Conservation (phyloP, 2,797 vertebrate species). For the Hyperoplus immaculatus region DNA sequence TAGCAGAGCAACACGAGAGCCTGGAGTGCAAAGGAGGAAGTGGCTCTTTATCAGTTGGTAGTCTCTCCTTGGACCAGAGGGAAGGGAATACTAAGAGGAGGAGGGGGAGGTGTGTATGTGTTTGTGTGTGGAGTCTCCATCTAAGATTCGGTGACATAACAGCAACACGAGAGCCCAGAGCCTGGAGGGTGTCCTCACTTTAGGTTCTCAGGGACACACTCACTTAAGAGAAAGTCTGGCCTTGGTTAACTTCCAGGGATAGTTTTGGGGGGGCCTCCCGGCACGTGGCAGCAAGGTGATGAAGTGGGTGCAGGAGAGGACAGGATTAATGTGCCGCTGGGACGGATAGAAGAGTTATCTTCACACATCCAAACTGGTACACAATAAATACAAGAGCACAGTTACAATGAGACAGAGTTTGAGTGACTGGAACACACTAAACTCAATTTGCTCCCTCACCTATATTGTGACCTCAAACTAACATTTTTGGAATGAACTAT, state of each 20-base stretch:
- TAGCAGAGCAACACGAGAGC: conserved; percentile 36
- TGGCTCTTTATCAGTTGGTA: conserved; percentile 50
- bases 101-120: neutral
- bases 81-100: no score
- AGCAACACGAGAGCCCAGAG: conserved; percentile 68
- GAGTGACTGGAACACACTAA: neutral
- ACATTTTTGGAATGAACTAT: no score
- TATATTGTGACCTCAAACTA: neutral
- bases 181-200: conserved; percentile 57
- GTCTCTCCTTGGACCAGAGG: conserved; percentile 28
- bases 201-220: conserved; percentile 56
- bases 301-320: conserved; percentile 33
- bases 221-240: conserved; percentile 44
- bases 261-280: conserved; percentile 15
- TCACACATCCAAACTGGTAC: conserved; percentile 20
- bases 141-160: conserved; percentile 67
- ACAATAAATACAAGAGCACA: neutral
- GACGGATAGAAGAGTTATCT: neutral
- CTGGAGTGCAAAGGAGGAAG: conserved; percentile 51
- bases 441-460: neutral
- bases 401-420: neutral
- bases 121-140: neutral
- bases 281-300: conserved; percentile 48
- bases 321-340: conserved; percentile 25
- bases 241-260: conserved; percentile 53